Evolutionary conservation across 2,888 invertebrate species (phyloP), one percentile per base, ranked within the genome.

Genomic region (Epirrhoe tristata): DNA sequence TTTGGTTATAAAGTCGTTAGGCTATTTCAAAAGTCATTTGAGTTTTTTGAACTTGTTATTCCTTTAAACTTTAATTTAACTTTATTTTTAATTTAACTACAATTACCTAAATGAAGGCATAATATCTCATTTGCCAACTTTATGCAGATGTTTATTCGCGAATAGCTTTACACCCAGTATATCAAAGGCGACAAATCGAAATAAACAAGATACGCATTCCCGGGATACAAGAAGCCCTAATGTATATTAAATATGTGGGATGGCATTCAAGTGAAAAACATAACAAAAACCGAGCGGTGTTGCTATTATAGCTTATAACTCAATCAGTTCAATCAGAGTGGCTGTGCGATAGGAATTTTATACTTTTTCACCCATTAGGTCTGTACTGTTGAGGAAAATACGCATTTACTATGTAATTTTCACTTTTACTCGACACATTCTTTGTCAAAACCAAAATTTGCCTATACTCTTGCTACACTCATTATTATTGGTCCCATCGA

Each of bases 261-360:
- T 84, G 86, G 87, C 81, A 89, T 88, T 86, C 88, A 88, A 86
- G 87, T 88, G 89, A 91, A 90, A 90, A 91, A 91, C 88, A 81
- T 78, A 79, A 86, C 89, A 91, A 91, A 91, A 92, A 91, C 90
- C 81, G 84, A 86, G 87, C 88, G 87, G 86, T 87, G 85, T 87
- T 81, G 89, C 89, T 88, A 90, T 91, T 91, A 90, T 90, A 89
- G 88, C 88, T 91, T 91, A 93, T 93, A 92, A 93, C 92, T 92
- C 92, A 92, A 93, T 92, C 91, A 91, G 85, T 80, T 76, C 78
- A 59, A 59, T 59, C 59, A 59, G 52, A 59, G 43, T 52, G 83
- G 79, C 77, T 78, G 81, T 82, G 76, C 81, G 86, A 84, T 85
- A 85, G 90, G 90, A 89, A 93, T 92, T 90, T 89, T 86, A 87